These are phyloP conservation scores for Bergia puertoricense DNA, from an alignment of 92 coral and sea anemone genomes.

Conservation along the genomic window DNA sequence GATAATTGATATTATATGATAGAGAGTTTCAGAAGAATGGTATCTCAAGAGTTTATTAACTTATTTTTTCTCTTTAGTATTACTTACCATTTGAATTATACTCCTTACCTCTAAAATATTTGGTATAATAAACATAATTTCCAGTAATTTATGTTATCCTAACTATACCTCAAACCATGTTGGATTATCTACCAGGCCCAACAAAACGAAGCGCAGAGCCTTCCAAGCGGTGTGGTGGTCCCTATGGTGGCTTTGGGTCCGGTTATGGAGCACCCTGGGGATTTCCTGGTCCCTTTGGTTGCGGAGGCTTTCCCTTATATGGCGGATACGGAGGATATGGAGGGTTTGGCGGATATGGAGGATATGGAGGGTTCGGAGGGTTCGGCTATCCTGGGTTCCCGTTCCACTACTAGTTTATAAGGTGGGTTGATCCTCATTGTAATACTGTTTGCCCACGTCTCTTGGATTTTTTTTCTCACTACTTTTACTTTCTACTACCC, in stretches of 20 bases:
- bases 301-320: constrained; percentile 10
- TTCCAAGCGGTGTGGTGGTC: constrained; percentile 17
- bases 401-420: constrained; percentile 5
- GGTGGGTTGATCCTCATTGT: neutral
- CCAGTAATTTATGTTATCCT: neutral
- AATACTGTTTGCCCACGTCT: too few relatives aligned
- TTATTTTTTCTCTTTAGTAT: too few relatives aligned
- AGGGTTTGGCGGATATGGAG: neutral
- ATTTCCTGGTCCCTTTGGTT: constrained; percentile 15
- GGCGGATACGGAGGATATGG: neutral
- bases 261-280: constrained; percentile 22
- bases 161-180: too few relatives aligned
- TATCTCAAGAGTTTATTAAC: too few relatives aligned
- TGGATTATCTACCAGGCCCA: neutral
- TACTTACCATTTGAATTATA: too few relatives aligned
- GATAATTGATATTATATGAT: too few relatives aligned
- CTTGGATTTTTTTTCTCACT: too few relatives aligned
- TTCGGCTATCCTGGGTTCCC: constrained; percentile 3
- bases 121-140: neutral
- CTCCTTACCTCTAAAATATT: neutral
- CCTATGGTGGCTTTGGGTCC: neutral
- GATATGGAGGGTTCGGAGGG: neutral
- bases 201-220: constrained; percentile 4
- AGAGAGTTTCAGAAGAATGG: too few relatives aligned
- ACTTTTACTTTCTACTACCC: too few relatives aligned